A percentile compares a stretch with the other conserved stretches of the same genome.
These are phyloP conservation scores for Lacerta bilineata DNA, from an alignment of 2,797 vertebrate genomes.

Conservation along the genomic window DNA sequence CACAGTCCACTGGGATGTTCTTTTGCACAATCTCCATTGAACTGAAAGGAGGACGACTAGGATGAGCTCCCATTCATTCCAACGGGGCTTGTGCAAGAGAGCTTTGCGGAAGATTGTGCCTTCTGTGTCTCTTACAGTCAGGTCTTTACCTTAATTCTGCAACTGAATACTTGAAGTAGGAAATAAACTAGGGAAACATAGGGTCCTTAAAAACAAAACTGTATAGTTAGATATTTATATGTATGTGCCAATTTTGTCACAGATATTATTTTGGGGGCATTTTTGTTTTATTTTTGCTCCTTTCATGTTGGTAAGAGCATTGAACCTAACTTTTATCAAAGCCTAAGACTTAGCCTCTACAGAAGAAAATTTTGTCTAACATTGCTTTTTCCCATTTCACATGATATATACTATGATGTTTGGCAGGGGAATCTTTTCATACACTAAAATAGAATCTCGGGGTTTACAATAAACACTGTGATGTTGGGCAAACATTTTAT, in stretches of 20 bases:
- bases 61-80: not conserved
- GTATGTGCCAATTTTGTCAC: constrained; percentile 93
- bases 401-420: constrained; percentile 72
- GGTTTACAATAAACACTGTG: constrained; percentile 98
- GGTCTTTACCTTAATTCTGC: constrained; percentile 88
- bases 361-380: constrained; percentile 74
- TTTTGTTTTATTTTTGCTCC: constrained; percentile 75
- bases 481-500: constrained; percentile 86
- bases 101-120: not conserved
- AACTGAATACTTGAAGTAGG: constrained; percentile 97
- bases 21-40: constrained; percentile 3
- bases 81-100: constrained; percentile 3
- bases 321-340: constrained; percentile 70
- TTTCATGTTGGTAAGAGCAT: constrained; percentile 75
- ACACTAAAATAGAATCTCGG: constrained; percentile 85
- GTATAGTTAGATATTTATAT: constrained; percentile 89
- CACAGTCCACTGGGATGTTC: constrained; percentile 18
- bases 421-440: constrained; percentile 79
- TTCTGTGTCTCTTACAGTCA: constrained; percentile 86
- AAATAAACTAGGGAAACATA: constrained; percentile 83
- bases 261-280: constrained; percentile 81
- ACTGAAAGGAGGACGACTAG: not conserved
- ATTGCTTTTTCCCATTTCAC: constrained; percentile 56
- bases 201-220: constrained; percentile 79
- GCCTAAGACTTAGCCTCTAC: constrained; percentile 64